Base-by-base conservation (phyloP, 2,888 invertebrate species). In the Slavum lentiscoides region DNA sequence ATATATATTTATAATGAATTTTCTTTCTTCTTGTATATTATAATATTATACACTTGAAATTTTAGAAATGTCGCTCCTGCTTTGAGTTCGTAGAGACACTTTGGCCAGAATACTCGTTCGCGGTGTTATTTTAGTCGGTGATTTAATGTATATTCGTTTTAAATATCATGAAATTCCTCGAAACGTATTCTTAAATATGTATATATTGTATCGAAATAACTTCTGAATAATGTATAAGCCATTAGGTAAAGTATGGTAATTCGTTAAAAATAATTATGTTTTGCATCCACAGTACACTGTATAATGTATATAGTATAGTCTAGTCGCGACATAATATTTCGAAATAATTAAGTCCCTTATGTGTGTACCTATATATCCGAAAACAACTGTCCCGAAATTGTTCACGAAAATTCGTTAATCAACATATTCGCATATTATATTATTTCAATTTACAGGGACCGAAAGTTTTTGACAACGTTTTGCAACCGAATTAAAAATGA, bases 241-340 rank as follows among this genome's bases (percentile, higher is more conserved):
- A n/a, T n/a, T n/a, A 55, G 55, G 19, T 55, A 17, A 55, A 55
- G 19, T 55, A 55, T 55, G 55, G 55, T 55, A 55, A 55, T 55
- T 55, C 55, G 59, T 59, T 59, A 59, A 59, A 59, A 59, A 59
- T 59, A 59, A n/a, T 59, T 59, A 59, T n/a, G 7, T 21, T 59
- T 21, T 58, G 19, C 19, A n/a, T 58, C 5, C 59, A 59, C 59
- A 5, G 5, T n/a, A n/a, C n/a, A 21, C 21, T 21, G 59, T 59
- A 19, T n/a, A n/a, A n/a, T n/a, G n/a, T n/a, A n/a, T n/a, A n/a
- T n/a, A n/a, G n/a, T n/a, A n/a, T n/a, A n/a, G n/a, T n/a, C 2
- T 55, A 2, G 49, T 49, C 11, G 8, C 11, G 2, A 49, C 49
- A 17, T 55, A 17, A 19, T 17, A 55, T 55, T 55, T 55, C 2